A percentile compares a stretch with the other conserved stretches of the same genome.
These are phyloP conservation scores for Limonius californicus DNA, from an alignment of 1,140 invertebrate species.

Conservation along the genomic window DNA sequence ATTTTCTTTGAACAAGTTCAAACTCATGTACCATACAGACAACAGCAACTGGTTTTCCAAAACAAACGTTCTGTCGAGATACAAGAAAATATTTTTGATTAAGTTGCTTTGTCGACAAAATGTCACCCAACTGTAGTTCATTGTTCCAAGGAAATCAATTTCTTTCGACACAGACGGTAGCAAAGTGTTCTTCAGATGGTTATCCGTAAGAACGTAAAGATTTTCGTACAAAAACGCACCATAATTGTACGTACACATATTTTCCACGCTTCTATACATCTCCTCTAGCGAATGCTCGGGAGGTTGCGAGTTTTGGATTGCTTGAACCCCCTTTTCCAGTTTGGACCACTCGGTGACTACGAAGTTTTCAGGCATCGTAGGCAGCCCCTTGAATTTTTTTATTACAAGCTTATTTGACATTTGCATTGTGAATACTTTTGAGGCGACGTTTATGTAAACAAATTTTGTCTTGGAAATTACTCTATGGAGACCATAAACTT, in stretches of 20 bases:
- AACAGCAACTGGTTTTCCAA: constrained; percentile 31
- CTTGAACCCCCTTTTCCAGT: constrained; percentile 13
- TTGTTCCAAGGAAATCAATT: constrained; percentile 77
- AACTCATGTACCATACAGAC: constrained; percentile 73
- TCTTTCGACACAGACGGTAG: constrained; percentile 78
- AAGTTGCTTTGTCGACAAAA: constrained; percentile 96
- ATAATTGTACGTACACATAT: constrained; percentile 94
- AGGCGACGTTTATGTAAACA: too few species aligned
- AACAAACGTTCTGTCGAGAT: constrained; percentile 84
- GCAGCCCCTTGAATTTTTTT: constrained; percentile 6
- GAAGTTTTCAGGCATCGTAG: neutral
- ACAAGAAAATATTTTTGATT: constrained; percentile 96
- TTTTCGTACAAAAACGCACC: constrained; percentile 82
- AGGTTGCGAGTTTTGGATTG: constrained; percentile 10
- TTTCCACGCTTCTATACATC: constrained; percentile 91
- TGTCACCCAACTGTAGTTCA: constrained; percentile 89
- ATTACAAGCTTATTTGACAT: constrained; percentile 4
- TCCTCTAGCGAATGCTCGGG: constrained; percentile 56
- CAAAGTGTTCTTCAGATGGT: constrained; percentile 75
- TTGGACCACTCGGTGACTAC: neutral
- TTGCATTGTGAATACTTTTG: too few species aligned
- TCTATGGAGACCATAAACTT: too few species aligned
- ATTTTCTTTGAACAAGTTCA: constrained; percentile 88
- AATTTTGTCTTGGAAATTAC: too few species aligned
- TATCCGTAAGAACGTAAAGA: constrained; percentile 77